These are phyloP conservation scores for Sphaerophoria rueppellii DNA, from an alignment of 2,888 invertebrate species.

Conservation along the genomic window DNA sequence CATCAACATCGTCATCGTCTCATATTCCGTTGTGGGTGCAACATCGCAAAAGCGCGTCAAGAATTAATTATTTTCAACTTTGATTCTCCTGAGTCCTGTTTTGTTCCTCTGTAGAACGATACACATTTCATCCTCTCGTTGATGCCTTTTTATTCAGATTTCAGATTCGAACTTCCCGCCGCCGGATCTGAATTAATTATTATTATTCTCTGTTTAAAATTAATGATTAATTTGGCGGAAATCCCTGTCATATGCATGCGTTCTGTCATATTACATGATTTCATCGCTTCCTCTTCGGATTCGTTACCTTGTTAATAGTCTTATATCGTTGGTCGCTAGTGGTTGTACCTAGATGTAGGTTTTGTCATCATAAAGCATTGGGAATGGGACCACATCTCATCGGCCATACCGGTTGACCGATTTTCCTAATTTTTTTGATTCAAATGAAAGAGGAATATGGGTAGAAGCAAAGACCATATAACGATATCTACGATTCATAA, in stretches of 20 bases:
- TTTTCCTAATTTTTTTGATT: too few species aligned
- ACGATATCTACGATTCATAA: too few species aligned
- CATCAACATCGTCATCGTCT: background rate
- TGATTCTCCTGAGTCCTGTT: too few species aligned
- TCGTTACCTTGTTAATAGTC: background rate
- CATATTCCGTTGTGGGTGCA: background rate
- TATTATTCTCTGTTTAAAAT: constrained; percentile 58
- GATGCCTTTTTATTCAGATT: background rate
- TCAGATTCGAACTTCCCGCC: background rate
- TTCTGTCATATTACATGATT: constrained; percentile 1
- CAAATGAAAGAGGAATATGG: too few species aligned
- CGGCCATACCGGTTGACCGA: too few species aligned
- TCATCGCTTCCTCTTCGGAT: background rate
- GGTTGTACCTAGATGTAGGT: too few species aligned
- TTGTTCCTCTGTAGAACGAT: background rate
- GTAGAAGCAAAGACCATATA: too few species aligned
- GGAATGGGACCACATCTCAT: too few species aligned
- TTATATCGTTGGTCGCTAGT: too few species aligned
- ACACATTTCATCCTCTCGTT: background rate
- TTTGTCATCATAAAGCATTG: too few species aligned
- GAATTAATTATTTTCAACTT: constrained; percentile 58
- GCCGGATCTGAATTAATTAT: constrained; percentile 59
- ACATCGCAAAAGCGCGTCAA: constrained; percentile 36
- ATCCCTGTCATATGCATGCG: constrained; percentile 39
- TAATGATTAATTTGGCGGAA: constrained; percentile 63